These are phyloP conservation scores for Idaea biselata DNA, from an alignment of 2,888 invertebrate species.

Conservation along the genomic window DNA sequence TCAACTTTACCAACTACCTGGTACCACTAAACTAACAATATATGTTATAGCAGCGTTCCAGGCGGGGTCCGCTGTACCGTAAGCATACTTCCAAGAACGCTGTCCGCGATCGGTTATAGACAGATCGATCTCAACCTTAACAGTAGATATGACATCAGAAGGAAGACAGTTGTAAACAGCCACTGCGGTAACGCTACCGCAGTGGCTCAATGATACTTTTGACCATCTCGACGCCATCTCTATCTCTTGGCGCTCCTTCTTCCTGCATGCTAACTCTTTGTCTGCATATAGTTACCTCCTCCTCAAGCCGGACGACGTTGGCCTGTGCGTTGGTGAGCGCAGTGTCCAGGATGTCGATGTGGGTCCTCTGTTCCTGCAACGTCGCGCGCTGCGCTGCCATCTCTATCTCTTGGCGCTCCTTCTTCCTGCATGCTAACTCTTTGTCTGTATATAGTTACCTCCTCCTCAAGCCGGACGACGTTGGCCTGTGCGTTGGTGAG, in stretches of 20 bases:
- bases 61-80: too few species aligned
- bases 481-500: constrained; percentile 94
- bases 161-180: too few species aligned
- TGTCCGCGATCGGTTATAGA: too few species aligned
- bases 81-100: too few species aligned
- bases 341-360: constrained; percentile 95
- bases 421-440: constrained; percentile 92
- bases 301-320: constrained; percentile 92
- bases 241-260: constrained; percentile 94
- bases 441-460: constrained; percentile 91
- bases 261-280: constrained; percentile 92
- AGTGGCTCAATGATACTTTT: too few species aligned
- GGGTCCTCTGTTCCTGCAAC: constrained; percentile 93
- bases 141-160: too few species aligned
- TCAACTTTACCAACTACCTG: too few species aligned
- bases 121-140: too few species aligned
- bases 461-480: constrained; percentile 92
- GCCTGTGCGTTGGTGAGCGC: constrained; percentile 95
- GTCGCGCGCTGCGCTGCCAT: constrained; percentile 93
- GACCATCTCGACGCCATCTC: too few species aligned
- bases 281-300: constrained; percentile 94
- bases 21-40: too few species aligned
- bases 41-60: too few species aligned
- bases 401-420: constrained; percentile 95
- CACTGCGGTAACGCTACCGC: too few species aligned